phyloP scores from a whole-genome alignment of 2,113 vertebrate species.

The Brachirus orientalis region DNA sequence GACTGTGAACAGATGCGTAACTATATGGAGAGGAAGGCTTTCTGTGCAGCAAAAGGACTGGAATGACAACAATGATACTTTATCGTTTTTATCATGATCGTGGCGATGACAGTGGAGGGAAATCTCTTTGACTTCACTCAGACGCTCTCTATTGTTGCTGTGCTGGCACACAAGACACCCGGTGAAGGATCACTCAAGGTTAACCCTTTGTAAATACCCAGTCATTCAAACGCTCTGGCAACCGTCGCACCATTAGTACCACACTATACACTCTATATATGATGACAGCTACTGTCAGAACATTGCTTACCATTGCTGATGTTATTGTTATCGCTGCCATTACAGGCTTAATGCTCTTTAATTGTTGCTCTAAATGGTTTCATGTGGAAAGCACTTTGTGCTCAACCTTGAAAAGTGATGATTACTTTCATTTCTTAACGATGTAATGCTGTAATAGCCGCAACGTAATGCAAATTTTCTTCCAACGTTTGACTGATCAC shows the following conservation, averaged over 20 bases:
- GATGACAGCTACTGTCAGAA: neutral
- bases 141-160: neutral
- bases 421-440: neutral
- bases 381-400: neutral
- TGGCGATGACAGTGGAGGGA: slow-evolving; percentile 16
- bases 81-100: slow-evolving; percentile 16
- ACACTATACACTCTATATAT: neutral
- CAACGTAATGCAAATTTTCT: too few species aligned
- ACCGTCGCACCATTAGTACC: neutral
- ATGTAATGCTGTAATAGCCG: neutral
- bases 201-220: neutral
- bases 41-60: too few species aligned
- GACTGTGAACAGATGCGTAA: slow-evolving; percentile 9
- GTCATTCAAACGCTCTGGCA: neutral
- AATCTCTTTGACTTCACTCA: slow-evolving; percentile 11
- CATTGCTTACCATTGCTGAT: neutral
- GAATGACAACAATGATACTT: too few species aligned
- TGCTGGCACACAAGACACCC: neutral
- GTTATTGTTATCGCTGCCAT: neutral
- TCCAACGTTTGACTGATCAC: neutral
- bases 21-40: slow-evolving; percentile 13
- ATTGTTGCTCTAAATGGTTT: neutral
- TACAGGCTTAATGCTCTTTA: neutral
- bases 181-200: slow-evolving; percentile 21
- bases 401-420: neutral